Conservation (phyloP, 2,113 vertebrate genomes). For the Myrmecobius fasciatus region DNA sequence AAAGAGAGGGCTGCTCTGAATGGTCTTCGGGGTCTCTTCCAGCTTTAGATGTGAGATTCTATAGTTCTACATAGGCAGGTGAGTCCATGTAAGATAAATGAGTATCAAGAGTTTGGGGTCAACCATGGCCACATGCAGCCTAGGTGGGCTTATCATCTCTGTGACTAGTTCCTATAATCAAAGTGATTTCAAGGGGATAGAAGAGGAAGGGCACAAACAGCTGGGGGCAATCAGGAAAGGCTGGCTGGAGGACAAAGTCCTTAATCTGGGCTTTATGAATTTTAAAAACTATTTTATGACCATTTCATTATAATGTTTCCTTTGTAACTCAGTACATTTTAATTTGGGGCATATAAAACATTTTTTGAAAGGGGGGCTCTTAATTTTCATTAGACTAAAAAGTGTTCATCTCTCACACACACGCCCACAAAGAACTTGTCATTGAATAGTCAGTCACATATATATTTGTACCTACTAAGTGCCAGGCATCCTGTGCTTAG, state of each 20-base stretch:
- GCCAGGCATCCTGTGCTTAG: too few relatives aligned
- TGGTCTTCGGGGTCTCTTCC: background rate
- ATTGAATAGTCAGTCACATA: too few relatives aligned
- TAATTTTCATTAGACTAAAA: too few relatives aligned
- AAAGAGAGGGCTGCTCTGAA: background rate
- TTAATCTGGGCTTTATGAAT: background rate
- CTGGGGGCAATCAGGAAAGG: background rate
- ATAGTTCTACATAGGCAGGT: background rate
- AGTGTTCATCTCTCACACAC: too few relatives aligned
- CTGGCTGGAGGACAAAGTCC: too few relatives aligned
- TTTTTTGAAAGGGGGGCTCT: too few relatives aligned
- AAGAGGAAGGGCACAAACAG: background rate
- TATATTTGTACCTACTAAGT: too few relatives aligned
- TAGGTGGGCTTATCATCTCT: background rate
- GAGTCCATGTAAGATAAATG: background rate
- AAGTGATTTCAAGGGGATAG: background rate
- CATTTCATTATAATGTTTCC: too few relatives aligned
- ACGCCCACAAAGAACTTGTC: too few relatives aligned
- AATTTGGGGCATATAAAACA: too few relatives aligned
- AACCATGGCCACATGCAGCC: background rate
- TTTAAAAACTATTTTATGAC: background rate
- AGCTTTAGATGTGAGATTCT: background rate
- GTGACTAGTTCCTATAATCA: background rate
- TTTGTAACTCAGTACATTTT: too few relatives aligned
- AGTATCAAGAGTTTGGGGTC: background rate